Conservation (phyloP, 2,797 vertebrate genomes). For the Oreochromis grahami region DNA sequence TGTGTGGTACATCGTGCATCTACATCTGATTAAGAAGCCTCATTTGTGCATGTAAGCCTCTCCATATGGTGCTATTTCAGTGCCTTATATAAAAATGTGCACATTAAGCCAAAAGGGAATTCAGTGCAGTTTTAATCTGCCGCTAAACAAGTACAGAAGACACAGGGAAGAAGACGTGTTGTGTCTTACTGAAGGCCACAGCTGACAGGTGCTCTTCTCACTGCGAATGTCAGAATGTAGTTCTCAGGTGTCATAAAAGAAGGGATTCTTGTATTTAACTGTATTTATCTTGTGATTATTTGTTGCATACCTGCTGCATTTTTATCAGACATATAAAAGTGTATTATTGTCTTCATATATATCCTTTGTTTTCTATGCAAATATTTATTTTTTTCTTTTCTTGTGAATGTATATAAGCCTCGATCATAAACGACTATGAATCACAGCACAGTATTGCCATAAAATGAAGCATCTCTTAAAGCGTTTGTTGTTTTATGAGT, state of each 20-base stretch:
- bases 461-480: constrained; percentile 1
- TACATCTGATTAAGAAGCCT: constrained; percentile 31
- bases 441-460: constrained; percentile 8
- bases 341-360: constrained; percentile 23
- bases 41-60: constrained; percentile 3
- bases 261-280: constrained; percentile 65
- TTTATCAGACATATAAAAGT: constrained; percentile 39
- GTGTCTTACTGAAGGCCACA: constrained; percentile 15
- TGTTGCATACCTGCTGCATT: constrained; percentile 35
- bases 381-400: constrained; percentile 68
- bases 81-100: constrained; percentile 3
- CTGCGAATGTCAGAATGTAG: constrained; percentile 38
- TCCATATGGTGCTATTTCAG: constrained; percentile 26
- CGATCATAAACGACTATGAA: constrained; percentile 16
- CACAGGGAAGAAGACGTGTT: not conserved
- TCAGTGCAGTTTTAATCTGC: constrained; percentile 2
- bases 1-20: not conserved
- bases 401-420: constrained; percentile 56
- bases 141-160: not conserved
- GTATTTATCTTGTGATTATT: constrained; percentile 39
- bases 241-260: constrained; percentile 72
- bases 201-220: constrained; percentile 32
- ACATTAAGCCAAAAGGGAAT: constrained; percentile 54
- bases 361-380: constrained; percentile 41
- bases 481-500: constrained; percentile 20